Conservation (phyloP, 2,888 invertebrate genomes). For the Drosophila kanekoi region DNA sequence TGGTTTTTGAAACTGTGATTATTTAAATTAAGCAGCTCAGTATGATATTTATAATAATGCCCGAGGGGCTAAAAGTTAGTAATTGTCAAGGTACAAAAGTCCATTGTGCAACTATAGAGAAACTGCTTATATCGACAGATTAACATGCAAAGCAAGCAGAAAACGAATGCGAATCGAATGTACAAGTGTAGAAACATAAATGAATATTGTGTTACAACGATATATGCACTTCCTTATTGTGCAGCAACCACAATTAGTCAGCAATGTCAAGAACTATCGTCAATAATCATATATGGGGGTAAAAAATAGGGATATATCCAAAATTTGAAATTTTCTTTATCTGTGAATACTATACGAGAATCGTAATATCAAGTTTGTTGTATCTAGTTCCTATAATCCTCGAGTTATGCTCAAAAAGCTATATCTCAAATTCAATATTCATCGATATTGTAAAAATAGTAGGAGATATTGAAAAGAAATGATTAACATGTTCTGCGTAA, state of each 20-base stretch:
- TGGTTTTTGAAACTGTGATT: no score
- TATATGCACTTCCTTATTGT: conserved; percentile 6
- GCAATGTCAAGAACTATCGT: neutral
- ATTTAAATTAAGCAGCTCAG: no score
- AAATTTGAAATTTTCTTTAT: no score
- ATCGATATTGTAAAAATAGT: no score
- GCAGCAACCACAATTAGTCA: conserved; percentile 1
- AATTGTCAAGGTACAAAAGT: neutral
- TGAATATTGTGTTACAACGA: conserved; percentile 18
- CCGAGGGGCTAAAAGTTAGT: neutral
- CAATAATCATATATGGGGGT: neutral
- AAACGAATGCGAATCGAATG: neutral
- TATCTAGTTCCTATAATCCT: no score
- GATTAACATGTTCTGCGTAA: no score
- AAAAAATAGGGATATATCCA: no score
- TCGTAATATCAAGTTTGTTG: no score
- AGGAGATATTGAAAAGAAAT: no score
- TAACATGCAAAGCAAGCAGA: conserved; percentile 7
- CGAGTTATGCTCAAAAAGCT: no score
- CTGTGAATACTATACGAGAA: no score
- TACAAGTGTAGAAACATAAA: neutral
- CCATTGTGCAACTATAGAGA: neutral
- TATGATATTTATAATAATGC: neutral
- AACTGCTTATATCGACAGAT: conserved; percentile 4
- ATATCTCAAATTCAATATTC: no score